A percentile compares a stretch with the other conserved stretches of the same genome.
phyloP scores from a whole-genome alignment of 2,888 invertebrate genomes.

The Orchestes rusci region DNA sequence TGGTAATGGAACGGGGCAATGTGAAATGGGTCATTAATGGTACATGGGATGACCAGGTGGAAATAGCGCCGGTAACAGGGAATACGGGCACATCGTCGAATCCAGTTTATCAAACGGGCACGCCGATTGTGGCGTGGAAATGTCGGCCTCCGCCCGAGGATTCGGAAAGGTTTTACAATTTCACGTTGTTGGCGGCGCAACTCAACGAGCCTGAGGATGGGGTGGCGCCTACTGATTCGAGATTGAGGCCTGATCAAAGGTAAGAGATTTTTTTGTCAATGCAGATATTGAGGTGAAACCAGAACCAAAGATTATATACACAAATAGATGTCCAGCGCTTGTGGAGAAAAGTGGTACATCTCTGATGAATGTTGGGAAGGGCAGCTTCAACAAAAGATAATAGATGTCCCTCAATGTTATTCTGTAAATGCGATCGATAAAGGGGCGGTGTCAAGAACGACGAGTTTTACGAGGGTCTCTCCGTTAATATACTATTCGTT shows the following conservation, averaged over 20 bases:
- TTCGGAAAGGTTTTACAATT: constrained; percentile 79
- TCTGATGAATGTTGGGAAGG: too few species aligned
- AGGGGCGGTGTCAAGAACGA: too few species aligned
- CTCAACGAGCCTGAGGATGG: constrained; percentile 88
- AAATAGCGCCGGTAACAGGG: constrained; percentile 79
- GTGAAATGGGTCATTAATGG: constrained; percentile 72
- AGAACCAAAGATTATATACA: too few species aligned
- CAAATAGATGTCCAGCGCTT: too few species aligned
- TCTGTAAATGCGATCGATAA: too few species aligned
- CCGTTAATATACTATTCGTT: too few species aligned
- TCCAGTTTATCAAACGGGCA: constrained; percentile 89
- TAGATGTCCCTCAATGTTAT: too few species aligned
- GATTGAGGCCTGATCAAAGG: constrained; percentile 27
- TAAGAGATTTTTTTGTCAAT: constrained; percentile 2
- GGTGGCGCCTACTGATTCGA: constrained; percentile 90
- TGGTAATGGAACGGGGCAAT: constrained; percentile 65
- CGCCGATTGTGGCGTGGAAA: constrained; percentile 81
- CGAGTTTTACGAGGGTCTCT: too few species aligned
- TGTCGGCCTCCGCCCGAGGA: constrained; percentile 65
- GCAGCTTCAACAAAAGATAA: too few species aligned
- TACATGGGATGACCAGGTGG: constrained; percentile 94
- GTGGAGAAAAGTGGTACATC: too few species aligned
- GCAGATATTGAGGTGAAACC: too few species aligned
- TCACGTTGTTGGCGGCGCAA: constrained; percentile 91
- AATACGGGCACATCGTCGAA: constrained; percentile 62